Conservation (phyloP, 2,888 invertebrate genomes). For the Lithophane ornitopus region DNA sequence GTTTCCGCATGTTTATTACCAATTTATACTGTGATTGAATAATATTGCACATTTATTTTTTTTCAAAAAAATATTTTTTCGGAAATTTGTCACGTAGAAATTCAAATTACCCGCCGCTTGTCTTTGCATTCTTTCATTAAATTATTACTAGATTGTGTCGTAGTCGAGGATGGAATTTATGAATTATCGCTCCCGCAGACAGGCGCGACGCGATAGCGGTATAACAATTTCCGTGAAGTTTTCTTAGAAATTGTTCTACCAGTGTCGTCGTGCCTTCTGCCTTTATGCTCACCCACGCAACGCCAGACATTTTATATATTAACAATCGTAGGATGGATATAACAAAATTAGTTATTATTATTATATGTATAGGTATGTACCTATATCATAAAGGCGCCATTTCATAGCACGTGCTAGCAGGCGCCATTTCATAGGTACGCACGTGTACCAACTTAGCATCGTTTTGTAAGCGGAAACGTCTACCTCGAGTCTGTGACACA, state of each 20-base stretch:
- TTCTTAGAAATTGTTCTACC: too few relatives aligned
- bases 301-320: neutral
- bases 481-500: too few relatives aligned
- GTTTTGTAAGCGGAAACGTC: too few relatives aligned
- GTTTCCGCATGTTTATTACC: conserved; percentile 46
- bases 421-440: too few relatives aligned
- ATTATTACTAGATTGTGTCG: neutral
- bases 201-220: too few relatives aligned
- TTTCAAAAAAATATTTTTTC: conserved; percentile 5
- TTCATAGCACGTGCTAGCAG: too few relatives aligned
- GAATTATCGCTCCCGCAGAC: neutral
- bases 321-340: neutral
- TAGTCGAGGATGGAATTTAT: conserved; percentile 1
- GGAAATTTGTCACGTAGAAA: conserved; percentile 36
- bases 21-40: conserved; percentile 45
- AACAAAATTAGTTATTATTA: neutral
- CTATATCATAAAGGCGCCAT: too few relatives aligned
- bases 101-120: conserved; percentile 30
- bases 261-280: too few relatives aligned
- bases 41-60: conserved; percentile 34
- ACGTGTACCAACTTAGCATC: too few relatives aligned
- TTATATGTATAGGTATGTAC: too few relatives aligned
- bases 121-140: conserved; percentile 14
- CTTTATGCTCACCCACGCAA: neutral
- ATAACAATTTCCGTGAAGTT: too few relatives aligned